phyloP scores from a whole-genome alignment of 1,140 invertebrate genomes.

The Drosophila navojoa region DNA sequence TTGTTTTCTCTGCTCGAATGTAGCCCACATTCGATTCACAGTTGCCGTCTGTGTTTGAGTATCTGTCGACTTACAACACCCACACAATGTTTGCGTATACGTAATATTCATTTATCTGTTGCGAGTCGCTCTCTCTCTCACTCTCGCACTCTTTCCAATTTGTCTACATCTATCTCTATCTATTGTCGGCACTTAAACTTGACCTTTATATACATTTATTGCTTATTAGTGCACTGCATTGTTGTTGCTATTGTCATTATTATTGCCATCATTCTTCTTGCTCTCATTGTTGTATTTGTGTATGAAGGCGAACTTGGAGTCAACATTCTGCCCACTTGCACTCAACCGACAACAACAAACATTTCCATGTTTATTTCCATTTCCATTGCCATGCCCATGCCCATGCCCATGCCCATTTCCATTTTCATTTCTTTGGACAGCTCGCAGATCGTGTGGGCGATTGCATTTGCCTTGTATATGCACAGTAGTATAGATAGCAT shows the following conservation, averaged over 20 bases:
- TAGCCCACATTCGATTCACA: slow-evolving; percentile 15
- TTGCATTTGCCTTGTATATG: slow-evolving; percentile 7
- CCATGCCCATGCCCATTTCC: background rate
- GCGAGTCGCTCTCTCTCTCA: background rate
- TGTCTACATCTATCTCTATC: slow-evolving; percentile 18
- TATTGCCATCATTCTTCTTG: slow-evolving; percentile 41
- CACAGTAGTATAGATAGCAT: background rate
- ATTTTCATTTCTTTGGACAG: slow-evolving; percentile 34
- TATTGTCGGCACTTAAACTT: slow-evolving; percentile 68
- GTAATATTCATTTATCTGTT: slow-evolving; percentile 11
- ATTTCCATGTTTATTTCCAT: slow-evolving; percentile 27
- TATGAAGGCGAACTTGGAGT: slow-evolving; percentile 35
- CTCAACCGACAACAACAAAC: slow-evolving; percentile 3
- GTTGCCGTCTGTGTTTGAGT: slow-evolving; percentile 1
- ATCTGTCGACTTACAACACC: slow-evolving; percentile 12
- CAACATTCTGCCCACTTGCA: slow-evolving; percentile 43
- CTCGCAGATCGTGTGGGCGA: slow-evolving; percentile 30
- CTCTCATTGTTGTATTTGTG: slow-evolving; percentile 40
- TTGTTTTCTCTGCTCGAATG: slow-evolving; percentile 4
- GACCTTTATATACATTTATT: slow-evolving; percentile 77
- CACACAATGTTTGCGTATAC: slow-evolving; percentile 8
- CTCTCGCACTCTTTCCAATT: background rate
- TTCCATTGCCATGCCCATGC: too few relatives aligned
- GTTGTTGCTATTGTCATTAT: slow-evolving; percentile 49
- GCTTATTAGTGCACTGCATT: slow-evolving; percentile 66